phyloP scores from a whole-genome alignment of 30 jellyfish, hydroid and myxozoan genomes.

The Aurelia aurita region DNA sequence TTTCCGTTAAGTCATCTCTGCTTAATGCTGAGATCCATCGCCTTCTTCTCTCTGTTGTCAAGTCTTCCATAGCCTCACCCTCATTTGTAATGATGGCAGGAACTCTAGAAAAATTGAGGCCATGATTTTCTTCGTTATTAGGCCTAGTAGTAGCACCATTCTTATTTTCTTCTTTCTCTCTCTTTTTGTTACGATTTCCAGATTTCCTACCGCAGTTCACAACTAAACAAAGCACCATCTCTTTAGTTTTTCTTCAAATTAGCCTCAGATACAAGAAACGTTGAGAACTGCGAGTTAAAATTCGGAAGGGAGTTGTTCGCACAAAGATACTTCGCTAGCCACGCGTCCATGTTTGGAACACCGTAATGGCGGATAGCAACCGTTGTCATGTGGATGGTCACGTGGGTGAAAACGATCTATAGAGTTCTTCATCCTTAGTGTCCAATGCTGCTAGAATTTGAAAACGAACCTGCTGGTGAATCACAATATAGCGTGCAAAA shows the following conservation, averaged over 20 bases:
- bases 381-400: conserved; percentile 21
- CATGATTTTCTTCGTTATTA: conserved; percentile 21
- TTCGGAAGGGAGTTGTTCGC: conserved; percentile 17
- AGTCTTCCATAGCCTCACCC: too few species aligned
- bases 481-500: too few species aligned
- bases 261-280: conserved; percentile 12
- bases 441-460: too few species aligned
- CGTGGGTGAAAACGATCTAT: conserved; percentile 26
- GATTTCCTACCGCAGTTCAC: conserved; percentile 29
- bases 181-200: conserved; percentile 21
- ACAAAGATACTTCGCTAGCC: conserved; percentile 14
- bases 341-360: conserved; percentile 18
- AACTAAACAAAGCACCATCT: conserved; percentile 37
- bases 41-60: conserved; percentile 34
- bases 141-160: too few species aligned
- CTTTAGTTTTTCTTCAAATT: conserved; percentile 11
- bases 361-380: conserved; percentile 34
- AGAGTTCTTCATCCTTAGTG: too few species aligned
- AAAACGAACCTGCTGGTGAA: too few species aligned
- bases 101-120: conserved; percentile 31
- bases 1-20: conserved; percentile 43
- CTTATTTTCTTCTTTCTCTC: conserved; percentile 6
- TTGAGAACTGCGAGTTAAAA: conserved; percentile 31
- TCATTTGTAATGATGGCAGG: conserved; percentile 25
- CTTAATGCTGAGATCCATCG: conserved; percentile 45